phyloP scores from a whole-genome alignment of 1,140 invertebrate species.

The Bombus breviceps region DNA sequence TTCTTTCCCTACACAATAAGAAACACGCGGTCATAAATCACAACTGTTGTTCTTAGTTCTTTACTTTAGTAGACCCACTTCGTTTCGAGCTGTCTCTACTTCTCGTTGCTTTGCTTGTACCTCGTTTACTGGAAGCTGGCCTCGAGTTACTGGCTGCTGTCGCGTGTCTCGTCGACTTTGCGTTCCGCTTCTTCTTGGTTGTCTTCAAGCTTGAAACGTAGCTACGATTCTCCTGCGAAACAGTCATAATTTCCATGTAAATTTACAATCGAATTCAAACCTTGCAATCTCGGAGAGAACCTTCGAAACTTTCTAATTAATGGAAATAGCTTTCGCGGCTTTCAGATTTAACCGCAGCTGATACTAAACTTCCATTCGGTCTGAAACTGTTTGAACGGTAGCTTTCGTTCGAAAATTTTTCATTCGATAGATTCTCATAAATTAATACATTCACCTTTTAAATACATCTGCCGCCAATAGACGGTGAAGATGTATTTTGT shows the following conservation, averaged over 20 bases:
- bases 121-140: neutral
- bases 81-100: slow-evolving; percentile 23
- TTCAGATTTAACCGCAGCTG: neutral
- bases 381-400: neutral
- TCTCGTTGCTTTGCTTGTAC: slow-evolving; percentile 7
- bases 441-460: neutral
- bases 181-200: neutral
- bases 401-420: neutral
- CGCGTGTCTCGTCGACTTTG: neutral
- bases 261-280: neutral
- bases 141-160: neutral
- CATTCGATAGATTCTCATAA: neutral
- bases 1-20: slow-evolving; percentile 16
- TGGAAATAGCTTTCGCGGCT: neutral
- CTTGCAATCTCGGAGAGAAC: neutral
- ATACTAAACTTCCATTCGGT: neutral
- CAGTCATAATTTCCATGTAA: neutral
- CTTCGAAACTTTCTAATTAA: neutral
- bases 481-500: no score
- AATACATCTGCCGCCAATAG: no score
- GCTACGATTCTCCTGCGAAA: neutral
- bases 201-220: neutral
- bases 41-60: neutral
- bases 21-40: neutral
- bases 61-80: slow-evolving; percentile 11